Conservation (phyloP, 64 coral and sea anemone species). For the Actinia equina region DNA sequence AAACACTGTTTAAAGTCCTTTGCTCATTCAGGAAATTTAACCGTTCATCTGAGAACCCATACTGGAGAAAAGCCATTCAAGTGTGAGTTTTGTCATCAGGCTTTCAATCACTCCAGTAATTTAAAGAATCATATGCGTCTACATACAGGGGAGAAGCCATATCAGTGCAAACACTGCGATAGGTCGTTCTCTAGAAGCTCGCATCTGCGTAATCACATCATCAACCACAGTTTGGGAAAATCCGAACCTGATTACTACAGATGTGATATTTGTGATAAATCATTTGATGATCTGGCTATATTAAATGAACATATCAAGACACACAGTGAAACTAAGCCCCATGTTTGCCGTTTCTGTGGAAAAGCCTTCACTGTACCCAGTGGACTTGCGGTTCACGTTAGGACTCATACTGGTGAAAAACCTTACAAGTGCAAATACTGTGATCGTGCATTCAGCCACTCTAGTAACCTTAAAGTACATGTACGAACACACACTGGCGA, state of each 20-base stretch:
- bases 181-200: conserved; percentile 7
- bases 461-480: conserved; percentile 94
- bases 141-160: conserved; percentile 37
- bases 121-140: conserved; percentile 5
- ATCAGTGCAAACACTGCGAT: conserved; percentile 25
- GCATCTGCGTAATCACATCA: conserved; percentile 31
- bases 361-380: conserved; percentile 34
- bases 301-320: conserved; percentile 28
- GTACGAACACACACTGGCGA: conserved; percentile 90
- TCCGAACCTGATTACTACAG: conserved; percentile 3
- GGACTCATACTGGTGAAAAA: conserved; percentile 76
- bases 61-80: conserved; percentile 40
- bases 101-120: conserved; percentile 31
- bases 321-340: conserved; percentile 20
- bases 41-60: conserved; percentile 25
- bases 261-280: conserved; percentile 41
- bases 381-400: conserved; percentile 62
- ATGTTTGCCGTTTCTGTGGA: conserved; percentile 14
- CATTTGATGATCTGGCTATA: not conserved
- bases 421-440: conserved; percentile 89
- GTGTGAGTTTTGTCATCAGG: conserved; percentile 24
- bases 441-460: conserved; percentile 82
- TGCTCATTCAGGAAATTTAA: conserved; percentile 26
- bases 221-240: conserved; percentile 16
- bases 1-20: conserved; percentile 21